phyloP scores from a whole-genome alignment of 1,140 invertebrate genomes.

The Caenorhabditis briggsae region DNA sequence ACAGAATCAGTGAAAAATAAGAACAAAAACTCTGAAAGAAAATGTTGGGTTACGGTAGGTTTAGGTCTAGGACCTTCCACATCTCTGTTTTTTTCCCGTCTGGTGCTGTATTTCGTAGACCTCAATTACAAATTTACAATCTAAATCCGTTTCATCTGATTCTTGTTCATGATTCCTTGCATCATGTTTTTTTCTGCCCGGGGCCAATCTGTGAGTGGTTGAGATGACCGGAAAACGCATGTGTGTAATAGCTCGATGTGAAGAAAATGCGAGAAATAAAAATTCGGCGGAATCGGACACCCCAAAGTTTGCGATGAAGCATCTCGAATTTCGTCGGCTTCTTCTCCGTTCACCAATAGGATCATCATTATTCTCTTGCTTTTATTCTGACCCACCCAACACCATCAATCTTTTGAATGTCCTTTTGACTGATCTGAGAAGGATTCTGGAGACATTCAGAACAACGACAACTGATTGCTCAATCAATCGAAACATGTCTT shows the following conservation, averaged over 20 bases:
- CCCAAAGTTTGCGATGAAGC: neutral
- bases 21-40: too few relatives aligned
- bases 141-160: too few relatives aligned
- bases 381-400: neutral
- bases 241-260: neutral
- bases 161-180: too few relatives aligned
- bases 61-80: too few relatives aligned
- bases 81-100: too few relatives aligned
- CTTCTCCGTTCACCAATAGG: neutral
- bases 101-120: too few relatives aligned
- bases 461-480: slow-evolving; percentile 39
- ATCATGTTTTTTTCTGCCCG: too few relatives aligned
- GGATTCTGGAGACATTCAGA: neutral
- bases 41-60: too few relatives aligned
- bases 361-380: slow-evolving; percentile 1
- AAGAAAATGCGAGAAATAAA: neutral
- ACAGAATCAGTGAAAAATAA: too few relatives aligned
- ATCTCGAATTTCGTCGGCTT: neutral
- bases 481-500: slow-evolving; percentile 47
- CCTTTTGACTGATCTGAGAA: slow-evolving; percentile 3
- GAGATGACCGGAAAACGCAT: neutral
- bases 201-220: neutral
- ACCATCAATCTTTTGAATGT: slow-evolving; percentile 37
- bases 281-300: slow-evolving; percentile 6
- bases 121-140: too few relatives aligned